Conservation (phyloP, 2,888 invertebrate species). For the Theristus sp. region DNA sequence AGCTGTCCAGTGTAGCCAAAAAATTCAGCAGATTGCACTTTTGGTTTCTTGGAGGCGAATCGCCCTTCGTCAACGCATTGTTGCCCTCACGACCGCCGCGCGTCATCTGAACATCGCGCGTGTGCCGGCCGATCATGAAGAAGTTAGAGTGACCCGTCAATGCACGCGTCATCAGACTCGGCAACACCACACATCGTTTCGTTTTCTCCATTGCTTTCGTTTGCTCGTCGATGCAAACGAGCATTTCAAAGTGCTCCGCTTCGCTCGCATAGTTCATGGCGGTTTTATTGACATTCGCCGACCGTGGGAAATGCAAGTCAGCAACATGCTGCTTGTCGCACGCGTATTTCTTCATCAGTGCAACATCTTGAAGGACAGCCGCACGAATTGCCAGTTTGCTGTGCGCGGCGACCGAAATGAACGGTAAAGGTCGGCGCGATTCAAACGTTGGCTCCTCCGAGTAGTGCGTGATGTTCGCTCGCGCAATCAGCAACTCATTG, state of each 20-base stretch:
- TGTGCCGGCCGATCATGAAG: conserved; percentile 28
- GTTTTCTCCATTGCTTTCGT: not conserved
- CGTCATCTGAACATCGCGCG: conserved; percentile 31
- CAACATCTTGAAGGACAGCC: conserved; percentile 29
- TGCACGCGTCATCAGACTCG: conserved; percentile 18
- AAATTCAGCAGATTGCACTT: too few relatives aligned
- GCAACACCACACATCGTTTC: conserved; percentile 8
- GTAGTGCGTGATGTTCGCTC: conserved; percentile 27
- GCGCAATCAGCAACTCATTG: not conserved
- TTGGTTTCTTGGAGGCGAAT: too few relatives aligned
- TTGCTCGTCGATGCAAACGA: conserved; percentile 18
- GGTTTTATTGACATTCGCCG: conserved; percentile 10
- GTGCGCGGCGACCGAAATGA: conserved; percentile 32
- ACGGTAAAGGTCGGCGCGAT: conserved; percentile 32
- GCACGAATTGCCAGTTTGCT: conserved; percentile 35
- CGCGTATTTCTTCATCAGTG: conserved; percentile 29
- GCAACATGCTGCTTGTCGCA: conserved; percentile 27
- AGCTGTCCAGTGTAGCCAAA: not conserved
- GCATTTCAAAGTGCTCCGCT: conserved; percentile 25
- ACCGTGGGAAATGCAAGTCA: conserved; percentile 16
- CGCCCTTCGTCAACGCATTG: conserved; percentile 33
- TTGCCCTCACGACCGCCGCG: conserved; percentile 38
- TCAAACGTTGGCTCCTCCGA: conserved; percentile 33
- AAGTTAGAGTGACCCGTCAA: conserved; percentile 27
- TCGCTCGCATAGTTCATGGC: conserved; percentile 28